A percentile compares a stretch with the other conserved stretches of the same genome.
Evolutionary conservation across 1,140 invertebrate species (phyloP).

Genomic region (Euwallacea fornicatus): DNA sequence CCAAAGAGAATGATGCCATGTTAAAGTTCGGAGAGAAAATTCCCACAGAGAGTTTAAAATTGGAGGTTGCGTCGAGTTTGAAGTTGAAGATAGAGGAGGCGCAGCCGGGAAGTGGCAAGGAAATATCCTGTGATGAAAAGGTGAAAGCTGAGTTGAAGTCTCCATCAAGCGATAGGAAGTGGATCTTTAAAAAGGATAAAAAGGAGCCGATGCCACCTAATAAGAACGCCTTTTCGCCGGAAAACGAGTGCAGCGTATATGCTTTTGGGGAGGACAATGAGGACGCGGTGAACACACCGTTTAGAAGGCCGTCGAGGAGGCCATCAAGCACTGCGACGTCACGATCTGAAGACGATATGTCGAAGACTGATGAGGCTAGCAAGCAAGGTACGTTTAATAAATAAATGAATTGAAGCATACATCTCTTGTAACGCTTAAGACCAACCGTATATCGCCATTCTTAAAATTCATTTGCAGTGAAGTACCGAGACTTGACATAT

Average conservation of each 20-base stretch:
- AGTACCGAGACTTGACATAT: no score
- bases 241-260: conserved; percentile 72
- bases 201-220: conserved; percentile 53
- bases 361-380: conserved; percentile 48
- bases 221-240: conserved; percentile 66
- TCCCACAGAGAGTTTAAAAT: conserved; percentile 38
- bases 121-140: conserved; percentile 3
- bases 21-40: conserved; percentile 49
- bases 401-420: not conserved
- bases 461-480: no score
- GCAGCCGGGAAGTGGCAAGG: conserved; percentile 5
- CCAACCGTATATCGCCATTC: no score
- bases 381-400: conserved; percentile 35
- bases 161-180: conserved; percentile 54
- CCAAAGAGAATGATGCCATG: conserved; percentile 50
- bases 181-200: conserved; percentile 60
- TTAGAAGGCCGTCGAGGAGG: conserved; percentile 57
- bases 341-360: conserved; percentile 52
- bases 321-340: conserved; percentile 55
- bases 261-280: conserved; percentile 68
- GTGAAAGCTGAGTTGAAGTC: conserved; percentile 23
- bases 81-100: conserved; percentile 11
- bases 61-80: conserved; percentile 21
- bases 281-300: conserved; percentile 59
- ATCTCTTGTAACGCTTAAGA: no score